Percentiles rank a stretch among this genome's conserved stretches.
These are phyloP conservation scores for Portunus trituberculatus DNA, from an alignment of 1,140 invertebrate genomes.

Conservation along the genomic window DNA sequence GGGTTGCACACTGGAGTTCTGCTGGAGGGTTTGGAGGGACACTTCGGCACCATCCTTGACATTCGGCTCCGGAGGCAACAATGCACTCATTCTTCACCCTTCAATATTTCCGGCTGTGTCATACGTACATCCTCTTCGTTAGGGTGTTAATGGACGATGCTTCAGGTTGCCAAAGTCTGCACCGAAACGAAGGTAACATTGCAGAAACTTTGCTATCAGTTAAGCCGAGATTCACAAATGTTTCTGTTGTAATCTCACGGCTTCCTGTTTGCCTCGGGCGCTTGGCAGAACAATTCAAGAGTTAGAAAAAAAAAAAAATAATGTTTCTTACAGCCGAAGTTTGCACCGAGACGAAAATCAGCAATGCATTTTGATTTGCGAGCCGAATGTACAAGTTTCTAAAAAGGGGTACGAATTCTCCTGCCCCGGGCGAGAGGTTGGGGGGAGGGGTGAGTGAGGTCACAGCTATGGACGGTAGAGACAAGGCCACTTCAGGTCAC, in stretches of 20 bases:
- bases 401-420: background rate
- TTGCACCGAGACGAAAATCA: too few relatives aligned
- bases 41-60: background rate
- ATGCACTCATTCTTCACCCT: background rate
- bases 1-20: background rate
- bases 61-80: background rate
- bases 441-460: background rate
- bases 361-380: background rate
- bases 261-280: background rate
- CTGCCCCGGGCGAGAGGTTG: too few relatives aligned
- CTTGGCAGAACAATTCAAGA: too few relatives aligned
- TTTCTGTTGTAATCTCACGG: too few relatives aligned
- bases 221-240: too few relatives aligned
- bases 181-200: too few relatives aligned
- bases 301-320: background rate
- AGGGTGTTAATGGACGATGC: too few relatives aligned
- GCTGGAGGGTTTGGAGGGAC: background rate
- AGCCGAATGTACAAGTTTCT: background rate
- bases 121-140: background rate
- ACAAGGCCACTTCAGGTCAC: slow-evolving; percentile 54
- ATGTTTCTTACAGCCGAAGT: background rate
- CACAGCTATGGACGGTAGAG: slow-evolving; percentile 43
- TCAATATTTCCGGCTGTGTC: background rate
- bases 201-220: too few relatives aligned
- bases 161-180: too few relatives aligned